These are phyloP conservation scores for Labia minor DNA, from an alignment of 2,888 invertebrate genomes.

Conservation along the genomic window DNA sequence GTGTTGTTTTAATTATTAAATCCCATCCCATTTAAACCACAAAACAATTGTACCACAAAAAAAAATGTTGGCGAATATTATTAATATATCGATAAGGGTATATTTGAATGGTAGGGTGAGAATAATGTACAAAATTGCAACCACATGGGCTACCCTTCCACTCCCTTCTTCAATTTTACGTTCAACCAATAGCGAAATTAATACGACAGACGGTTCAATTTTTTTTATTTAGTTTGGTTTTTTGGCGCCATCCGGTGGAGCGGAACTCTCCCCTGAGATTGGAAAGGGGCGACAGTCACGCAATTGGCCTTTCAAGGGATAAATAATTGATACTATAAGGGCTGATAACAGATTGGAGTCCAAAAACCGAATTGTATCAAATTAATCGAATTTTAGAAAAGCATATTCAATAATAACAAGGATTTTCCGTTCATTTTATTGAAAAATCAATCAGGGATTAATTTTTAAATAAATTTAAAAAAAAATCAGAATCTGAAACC, in stretches of 20 bases:
- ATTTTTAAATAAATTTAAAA: too few relatives aligned
- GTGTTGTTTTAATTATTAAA: constrained; percentile 1
- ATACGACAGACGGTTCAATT: not conserved
- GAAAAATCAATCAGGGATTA: too few relatives aligned
- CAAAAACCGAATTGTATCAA: too few relatives aligned
- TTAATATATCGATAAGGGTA: not conserved
- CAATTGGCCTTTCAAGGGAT: not conserved
- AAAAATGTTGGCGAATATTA: not conserved
- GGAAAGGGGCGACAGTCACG: constrained; percentile 3
- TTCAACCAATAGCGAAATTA: constrained; percentile 1
- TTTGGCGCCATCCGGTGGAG: constrained; percentile 3
- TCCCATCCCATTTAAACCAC: not conserved
- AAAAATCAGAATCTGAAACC: too few relatives aligned
- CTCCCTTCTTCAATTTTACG: not conserved
- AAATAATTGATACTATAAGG: constrained; percentile 1
- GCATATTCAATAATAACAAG: too few relatives aligned
- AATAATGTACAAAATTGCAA: constrained; percentile 8
- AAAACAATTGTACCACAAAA: not conserved
- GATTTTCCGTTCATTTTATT: too few relatives aligned
- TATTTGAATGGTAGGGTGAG: not conserved
- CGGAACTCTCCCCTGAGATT: constrained; percentile 2
- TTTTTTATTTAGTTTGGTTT: not conserved
- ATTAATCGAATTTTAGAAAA: too few relatives aligned
- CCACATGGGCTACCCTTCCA: not conserved
- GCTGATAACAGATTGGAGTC: not conserved